These are phyloP conservation scores for Pyrocephalus nanus DNA, from an alignment of 2,797 vertebrate genomes.

Conservation along the genomic window DNA sequence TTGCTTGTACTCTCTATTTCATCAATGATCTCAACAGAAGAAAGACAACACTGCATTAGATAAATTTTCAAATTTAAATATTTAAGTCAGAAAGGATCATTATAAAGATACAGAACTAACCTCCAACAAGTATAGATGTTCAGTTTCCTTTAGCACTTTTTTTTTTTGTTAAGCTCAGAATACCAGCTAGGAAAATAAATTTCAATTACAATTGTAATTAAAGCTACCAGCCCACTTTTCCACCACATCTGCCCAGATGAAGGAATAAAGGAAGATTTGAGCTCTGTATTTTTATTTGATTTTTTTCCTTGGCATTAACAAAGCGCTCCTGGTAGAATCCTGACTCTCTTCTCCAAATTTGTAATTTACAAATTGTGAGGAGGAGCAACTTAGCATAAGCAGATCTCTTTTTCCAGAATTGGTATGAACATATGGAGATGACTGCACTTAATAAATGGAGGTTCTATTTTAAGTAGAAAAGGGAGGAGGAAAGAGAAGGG, in stretches of 20 bases:
- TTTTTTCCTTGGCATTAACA: background rate
- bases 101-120: background rate
- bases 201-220: background rate
- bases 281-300: background rate
- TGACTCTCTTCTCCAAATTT: background rate
- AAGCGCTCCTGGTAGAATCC: background rate
- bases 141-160: background rate
- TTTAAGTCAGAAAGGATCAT: background rate
- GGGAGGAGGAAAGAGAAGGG: background rate
- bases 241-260: accelerated
- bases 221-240: background rate
- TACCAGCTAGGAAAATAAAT: background rate
- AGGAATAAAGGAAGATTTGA: background rate
- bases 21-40: background rate
- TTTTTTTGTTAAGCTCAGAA: background rate
- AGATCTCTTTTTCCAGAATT: background rate
- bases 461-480: background rate
- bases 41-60: background rate
- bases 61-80: background rate
- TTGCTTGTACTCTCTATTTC: background rate
- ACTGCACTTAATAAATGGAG: background rate
- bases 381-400: background rate
- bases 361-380: background rate
- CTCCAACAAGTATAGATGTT: background rate
- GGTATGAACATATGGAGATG: background rate